Conservation (phyloP, 2,797 vertebrate genomes). For the Lemur catta region DNA sequence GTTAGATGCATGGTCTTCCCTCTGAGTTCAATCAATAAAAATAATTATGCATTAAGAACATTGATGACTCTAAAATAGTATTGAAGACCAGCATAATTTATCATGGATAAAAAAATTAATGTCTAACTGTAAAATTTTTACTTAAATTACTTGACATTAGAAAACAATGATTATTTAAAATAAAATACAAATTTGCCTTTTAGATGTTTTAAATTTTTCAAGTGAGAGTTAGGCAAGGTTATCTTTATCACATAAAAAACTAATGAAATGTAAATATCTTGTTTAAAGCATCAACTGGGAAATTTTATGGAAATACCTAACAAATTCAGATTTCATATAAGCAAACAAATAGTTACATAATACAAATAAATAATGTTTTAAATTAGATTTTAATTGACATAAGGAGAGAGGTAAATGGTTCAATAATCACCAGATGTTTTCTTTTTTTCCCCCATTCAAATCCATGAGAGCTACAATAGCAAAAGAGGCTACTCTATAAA, state of each 20-base stretch:
- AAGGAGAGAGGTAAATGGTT: background rate
- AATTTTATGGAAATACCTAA: slow-evolving; percentile 43
- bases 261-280: slow-evolving; percentile 5
- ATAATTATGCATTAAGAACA: slow-evolving; percentile 18
- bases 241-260: background rate
- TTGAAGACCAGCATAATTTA: background rate
- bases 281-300: slow-evolving; percentile 18
- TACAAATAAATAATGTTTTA: slow-evolving; percentile 2
- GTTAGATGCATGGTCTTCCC: background rate
- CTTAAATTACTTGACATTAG: slow-evolving; percentile 21
- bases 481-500: background rate
- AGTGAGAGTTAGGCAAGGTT: slow-evolving; percentile 6
- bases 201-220: slow-evolving; percentile 1
- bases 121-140: slow-evolving; percentile 34
- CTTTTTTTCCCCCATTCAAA: background rate
- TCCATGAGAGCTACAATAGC: background rate
- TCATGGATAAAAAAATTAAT: slow-evolving; percentile 5
- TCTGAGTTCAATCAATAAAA: slow-evolving; percentile 36
- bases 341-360: background rate
- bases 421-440: background rate
- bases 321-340: slow-evolving; percentile 7
- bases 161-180: slow-evolving; percentile 27
- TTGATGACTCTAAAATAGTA: slow-evolving; percentile 24
- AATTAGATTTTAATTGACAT: slow-evolving; percentile 20
- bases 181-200: background rate